Evolutionary conservation across 2,797 vertebrate species (phyloP).

Genomic region (Orestias chungarensis): DNA sequence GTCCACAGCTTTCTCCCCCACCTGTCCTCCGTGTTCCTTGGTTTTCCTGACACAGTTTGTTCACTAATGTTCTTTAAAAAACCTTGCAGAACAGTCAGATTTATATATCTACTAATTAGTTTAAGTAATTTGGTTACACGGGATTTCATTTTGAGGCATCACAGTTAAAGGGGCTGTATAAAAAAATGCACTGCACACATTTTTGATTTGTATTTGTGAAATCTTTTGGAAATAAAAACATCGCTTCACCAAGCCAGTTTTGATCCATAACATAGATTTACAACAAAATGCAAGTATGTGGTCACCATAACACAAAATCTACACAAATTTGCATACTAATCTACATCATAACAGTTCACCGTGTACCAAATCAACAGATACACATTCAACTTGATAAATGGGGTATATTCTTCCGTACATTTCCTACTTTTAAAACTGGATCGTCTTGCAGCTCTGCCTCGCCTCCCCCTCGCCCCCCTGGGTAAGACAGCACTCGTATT

Average conservation of each 20-base stretch:
- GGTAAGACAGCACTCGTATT: slow-evolving; percentile 64
- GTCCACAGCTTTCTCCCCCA: background rate
- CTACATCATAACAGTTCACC: background rate
- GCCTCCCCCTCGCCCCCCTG: slow-evolving; percentile 48
- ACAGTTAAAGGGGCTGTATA: background rate
- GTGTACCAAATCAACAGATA: background rate
- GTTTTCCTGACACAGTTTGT: background rate
- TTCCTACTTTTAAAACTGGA: slow-evolving; percentile 40
- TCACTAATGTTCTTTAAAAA: background rate
- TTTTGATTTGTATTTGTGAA: background rate
- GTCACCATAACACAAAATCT: background rate
- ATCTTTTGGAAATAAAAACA: background rate
- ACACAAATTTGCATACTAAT: too few relatives aligned
- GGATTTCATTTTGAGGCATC: background rate
- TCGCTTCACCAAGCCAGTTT: background rate
- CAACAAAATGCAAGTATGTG: background rate
- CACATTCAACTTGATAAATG: background rate
- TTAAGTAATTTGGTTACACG: background rate
- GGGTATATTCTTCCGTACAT: slow-evolving; percentile 10
- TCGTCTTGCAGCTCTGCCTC: slow-evolving; percentile 16
- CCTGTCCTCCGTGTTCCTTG: background rate
- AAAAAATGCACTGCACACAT: background rate
- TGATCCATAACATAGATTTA: background rate
- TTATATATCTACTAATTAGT: background rate
- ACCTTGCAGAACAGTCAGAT: background rate